Percentiles rank a stretch among this genome's conserved stretches.
Conservation (phyloP, 2,888 invertebrate species). For the Plemyria rubiginata region DNA sequence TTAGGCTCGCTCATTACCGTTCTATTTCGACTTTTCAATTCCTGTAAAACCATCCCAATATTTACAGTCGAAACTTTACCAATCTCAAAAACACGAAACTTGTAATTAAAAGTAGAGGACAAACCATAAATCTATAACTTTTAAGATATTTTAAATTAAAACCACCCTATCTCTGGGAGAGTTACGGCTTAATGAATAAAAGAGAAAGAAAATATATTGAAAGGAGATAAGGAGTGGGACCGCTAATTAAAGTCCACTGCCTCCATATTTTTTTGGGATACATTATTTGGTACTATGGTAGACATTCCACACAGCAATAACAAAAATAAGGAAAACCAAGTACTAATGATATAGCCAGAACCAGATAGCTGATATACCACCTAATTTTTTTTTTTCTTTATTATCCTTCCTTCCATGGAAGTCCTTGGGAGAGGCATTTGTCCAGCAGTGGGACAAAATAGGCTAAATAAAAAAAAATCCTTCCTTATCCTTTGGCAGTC, state of each 20-base stretch:
- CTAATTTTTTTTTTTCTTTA: no score
- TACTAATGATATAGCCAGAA: no score
- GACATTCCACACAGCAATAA: no score
- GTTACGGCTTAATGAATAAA: constrained; percentile 52
- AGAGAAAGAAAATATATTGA: constrained; percentile 48
- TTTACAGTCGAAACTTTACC: constrained; percentile 45
- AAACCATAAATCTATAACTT: constrained; percentile 73
- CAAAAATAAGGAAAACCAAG: no score
- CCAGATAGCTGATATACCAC: no score
- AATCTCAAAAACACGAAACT: constrained; percentile 54
- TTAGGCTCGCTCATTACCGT: no score
- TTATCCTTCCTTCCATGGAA: no score
- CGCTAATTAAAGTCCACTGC: constrained; percentile 24
- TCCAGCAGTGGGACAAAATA: no score
- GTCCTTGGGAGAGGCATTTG: no score
- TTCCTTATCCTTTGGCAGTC: no score
- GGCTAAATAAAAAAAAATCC: no score
- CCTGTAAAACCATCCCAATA: constrained; percentile 37
- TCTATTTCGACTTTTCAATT: constrained; percentile 18
- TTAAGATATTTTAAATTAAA: constrained; percentile 74
- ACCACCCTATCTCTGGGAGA: constrained; percentile 50
- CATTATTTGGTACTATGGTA: no score
- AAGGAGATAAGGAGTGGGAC: constrained; percentile 37
- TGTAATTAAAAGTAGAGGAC: constrained; percentile 67
- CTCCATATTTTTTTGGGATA: neutral